A percentile compares a stretch with the other conserved stretches of the same genome.
These are phyloP conservation scores for Corynorhinus townsendii DNA, from an alignment of 2,113 vertebrate genomes.

Conservation along the genomic window DNA sequence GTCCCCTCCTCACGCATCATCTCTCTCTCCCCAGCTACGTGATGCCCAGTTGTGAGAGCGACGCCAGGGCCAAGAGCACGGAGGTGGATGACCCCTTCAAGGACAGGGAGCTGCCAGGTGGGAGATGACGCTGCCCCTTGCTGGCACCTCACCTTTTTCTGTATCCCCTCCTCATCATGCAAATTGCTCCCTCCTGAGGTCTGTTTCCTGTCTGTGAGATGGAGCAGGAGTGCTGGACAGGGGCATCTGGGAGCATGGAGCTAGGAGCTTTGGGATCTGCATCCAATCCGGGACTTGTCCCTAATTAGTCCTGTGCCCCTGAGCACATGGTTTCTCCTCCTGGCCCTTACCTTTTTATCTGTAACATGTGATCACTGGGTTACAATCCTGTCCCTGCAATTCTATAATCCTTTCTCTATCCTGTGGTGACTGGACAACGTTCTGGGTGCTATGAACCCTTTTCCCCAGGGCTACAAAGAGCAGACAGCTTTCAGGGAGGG, in stretches of 20 bases:
- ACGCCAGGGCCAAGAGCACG: slow-evolving; percentile 84
- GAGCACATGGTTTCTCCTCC: background rate
- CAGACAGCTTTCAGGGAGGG: background rate
- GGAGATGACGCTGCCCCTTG: slow-evolving; percentile 38
- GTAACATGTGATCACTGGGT: background rate
- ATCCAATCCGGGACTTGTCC: background rate
- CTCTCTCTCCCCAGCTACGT: slow-evolving; percentile 87
- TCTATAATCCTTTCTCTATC: background rate
- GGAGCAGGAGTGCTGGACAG: background rate
- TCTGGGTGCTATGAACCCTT: background rate
- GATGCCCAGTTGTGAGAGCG: slow-evolving; percentile 92
- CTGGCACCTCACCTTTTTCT: background rate
- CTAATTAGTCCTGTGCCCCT: background rate
- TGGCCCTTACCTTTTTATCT: background rate
- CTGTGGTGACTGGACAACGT: background rate
- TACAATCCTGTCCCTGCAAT: background rate
- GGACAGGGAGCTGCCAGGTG: slow-evolving; percentile 94
- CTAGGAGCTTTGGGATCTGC: background rate
- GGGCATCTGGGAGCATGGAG: too few species aligned
- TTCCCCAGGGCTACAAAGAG: background rate
- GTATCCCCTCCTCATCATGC: accelerated
- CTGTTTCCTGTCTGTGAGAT: background rate
- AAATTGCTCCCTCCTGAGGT: background rate
- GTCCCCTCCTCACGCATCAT: background rate
- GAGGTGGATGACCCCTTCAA: slow-evolving; percentile 93